Conservation (phyloP, 2,113 vertebrate species). For the Chrysochloris asiatica region DNA sequence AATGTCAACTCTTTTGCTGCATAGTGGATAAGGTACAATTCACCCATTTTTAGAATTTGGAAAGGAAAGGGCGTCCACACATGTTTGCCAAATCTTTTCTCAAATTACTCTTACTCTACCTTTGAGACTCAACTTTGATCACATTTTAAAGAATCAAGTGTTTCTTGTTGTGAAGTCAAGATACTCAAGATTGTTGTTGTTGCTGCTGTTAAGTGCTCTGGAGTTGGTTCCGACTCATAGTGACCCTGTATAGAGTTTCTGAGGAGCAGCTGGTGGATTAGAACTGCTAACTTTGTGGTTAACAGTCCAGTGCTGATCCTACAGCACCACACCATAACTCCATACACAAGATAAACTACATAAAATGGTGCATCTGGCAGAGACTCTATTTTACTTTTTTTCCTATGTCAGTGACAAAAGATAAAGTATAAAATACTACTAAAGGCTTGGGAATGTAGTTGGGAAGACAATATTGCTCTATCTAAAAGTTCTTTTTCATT, state of each 20-base stretch:
- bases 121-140: neutral
- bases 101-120: neutral
- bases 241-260: too few species aligned
- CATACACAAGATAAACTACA: neutral
- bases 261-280: too few species aligned
- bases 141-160: neutral
- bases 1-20: neutral
- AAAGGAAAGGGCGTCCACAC: neutral
- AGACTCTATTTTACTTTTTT: constrained; percentile 21
- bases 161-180: neutral
- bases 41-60: constrained; percentile 3
- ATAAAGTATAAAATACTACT: constrained; percentile 11
- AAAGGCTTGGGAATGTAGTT: constrained; percentile 42
- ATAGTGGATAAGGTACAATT: neutral
- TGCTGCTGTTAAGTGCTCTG: neutral
- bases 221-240: too few species aligned
- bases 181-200: too few species aligned
- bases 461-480: neutral
- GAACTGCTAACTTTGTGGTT: too few species aligned
- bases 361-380: neutral
- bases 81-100: neutral
- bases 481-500: constrained; percentile 14
- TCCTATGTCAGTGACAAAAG: neutral
- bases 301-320: too few species aligned
- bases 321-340: too few species aligned